Conservation (phyloP, 2,797 vertebrate genomes). For the Platyrinchus mystaceus region DNA sequence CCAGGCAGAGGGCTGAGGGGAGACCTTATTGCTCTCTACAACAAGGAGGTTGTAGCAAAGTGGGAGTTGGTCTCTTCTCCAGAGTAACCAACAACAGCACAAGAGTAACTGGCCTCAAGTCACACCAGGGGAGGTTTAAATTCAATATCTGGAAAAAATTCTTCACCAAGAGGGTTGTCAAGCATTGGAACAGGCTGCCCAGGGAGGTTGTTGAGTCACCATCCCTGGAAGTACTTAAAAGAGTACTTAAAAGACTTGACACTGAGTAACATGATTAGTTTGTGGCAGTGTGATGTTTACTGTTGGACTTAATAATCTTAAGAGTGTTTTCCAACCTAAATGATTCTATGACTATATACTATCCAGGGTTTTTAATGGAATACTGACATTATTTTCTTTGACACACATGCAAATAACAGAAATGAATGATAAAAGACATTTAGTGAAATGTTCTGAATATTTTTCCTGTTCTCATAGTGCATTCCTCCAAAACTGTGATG, state of each 20-base stretch:
- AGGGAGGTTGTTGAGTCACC: neutral
- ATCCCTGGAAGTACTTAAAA: neutral
- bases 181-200: neutral
- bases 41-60: neutral
- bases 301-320: neutral
- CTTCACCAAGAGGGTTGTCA: neutral
- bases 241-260: neutral
- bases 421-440: neutral
- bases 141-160: neutral
- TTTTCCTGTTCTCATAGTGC: neutral
- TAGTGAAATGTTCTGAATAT: neutral
- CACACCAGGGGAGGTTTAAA: neutral
- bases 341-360: neutral
- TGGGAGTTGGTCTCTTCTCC: neutral
- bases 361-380: neutral
- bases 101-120: neutral
- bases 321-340: neutral
- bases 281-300: neutral
- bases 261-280: neutral
- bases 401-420: neutral
- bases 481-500: neutral
- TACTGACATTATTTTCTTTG: neutral
- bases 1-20: neutral
- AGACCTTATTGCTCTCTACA: neutral
- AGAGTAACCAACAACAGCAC: neutral